Evolutionary conservation across 1,140 invertebrate species (phyloP), one percentile per base, ranked within the genome.

Genomic region (Drosophila insularis): DNA sequence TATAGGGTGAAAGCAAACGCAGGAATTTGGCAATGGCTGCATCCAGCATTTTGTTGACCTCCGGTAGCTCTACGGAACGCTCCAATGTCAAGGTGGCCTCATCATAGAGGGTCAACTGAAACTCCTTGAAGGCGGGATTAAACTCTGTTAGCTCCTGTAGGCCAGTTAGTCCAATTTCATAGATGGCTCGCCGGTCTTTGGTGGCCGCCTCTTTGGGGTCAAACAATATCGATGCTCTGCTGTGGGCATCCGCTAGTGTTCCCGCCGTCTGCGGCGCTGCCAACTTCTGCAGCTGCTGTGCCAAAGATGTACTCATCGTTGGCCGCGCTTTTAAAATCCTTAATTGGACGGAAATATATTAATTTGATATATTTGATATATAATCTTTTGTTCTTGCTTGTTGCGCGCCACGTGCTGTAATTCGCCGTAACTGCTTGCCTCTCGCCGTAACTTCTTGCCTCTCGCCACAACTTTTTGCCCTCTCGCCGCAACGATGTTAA

Each of bases 141-240:
- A 97, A 92, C 40, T 93, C 93, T 21, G 94, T 95, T 1, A 99
- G 92, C 81, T 98, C 97, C 78, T 96, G 93, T 1, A 99, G 92
- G 8, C 98, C 98, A 92, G 94, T 96, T 37, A 94, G 91, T 93
- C 97, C 98, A 61, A 98, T 95, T 90, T 96, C 95, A 92, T 95
- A 97, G 81, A 98, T 95, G 11, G 95, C 96, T 77, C 97, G 95
- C 50, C 95, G 94, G 78, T 97, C 96, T 82, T 97, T 95, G 65
- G 94, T 94, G 0, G 97, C 97, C 7, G 98, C 98, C 93, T 98
- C 97, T 79, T 96, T 96, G 0, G 96, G 95, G 90, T 98, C 95
- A 91, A 98, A 99, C 7, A 99, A 91, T 70, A 99, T 94, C 17
- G 98, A 98, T 46, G 95, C 93, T 59, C 94, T 94, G 77, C 94